Base-by-base conservation (phyloP, 2,888 invertebrate species). In the Microdon myrmicae region DNA sequence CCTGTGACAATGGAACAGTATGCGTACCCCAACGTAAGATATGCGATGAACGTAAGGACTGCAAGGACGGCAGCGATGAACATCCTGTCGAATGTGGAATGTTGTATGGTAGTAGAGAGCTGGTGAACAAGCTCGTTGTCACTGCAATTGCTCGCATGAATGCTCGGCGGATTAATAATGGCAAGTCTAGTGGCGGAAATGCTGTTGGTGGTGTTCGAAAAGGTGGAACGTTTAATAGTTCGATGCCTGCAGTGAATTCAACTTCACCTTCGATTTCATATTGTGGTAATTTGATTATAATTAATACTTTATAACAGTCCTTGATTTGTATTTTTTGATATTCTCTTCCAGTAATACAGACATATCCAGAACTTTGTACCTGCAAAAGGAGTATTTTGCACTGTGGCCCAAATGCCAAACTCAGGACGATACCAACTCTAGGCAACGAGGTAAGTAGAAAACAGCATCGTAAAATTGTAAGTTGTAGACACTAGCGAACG, bases 1-100 rank as follows among this genome's bases (percentile, higher is more conserved):
- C 81, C 31, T 86, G 86, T 69, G 74, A 77, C 58, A 82, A 83
- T 70, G 82, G 80, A 41, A 77, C 80, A 4, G 69, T 77, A 49
- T 86, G 85, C 71, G 79, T 85, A 48, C 81, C 83, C 5, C 84
- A 84, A 73, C 79, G 81, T 58, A 78, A 79, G 60, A 81, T 83
- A 74, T 86, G 86, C 72, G 81, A 85, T 71, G 74, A 77, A 6
- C 71, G 75, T 28, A 9, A 4, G 4, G 82, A 85, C 69, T 86
- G 86, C 68, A 54, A 43, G 68, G 71, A 79, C 79, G 72, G 73
- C 68, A 72, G 78, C 74, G 81, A 80, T 79, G 84, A 84, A 70
- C 78, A 83, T 79, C 76, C 73, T 10, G 72, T 75, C 28, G 75
- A 78, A 68, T 80, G 80, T 68, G 80, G 81, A 59, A 72, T 77